These are phyloP conservation scores for Xanthorhoe designata DNA, from an alignment of 2,888 invertebrate genomes.

Conservation along the genomic window DNA sequence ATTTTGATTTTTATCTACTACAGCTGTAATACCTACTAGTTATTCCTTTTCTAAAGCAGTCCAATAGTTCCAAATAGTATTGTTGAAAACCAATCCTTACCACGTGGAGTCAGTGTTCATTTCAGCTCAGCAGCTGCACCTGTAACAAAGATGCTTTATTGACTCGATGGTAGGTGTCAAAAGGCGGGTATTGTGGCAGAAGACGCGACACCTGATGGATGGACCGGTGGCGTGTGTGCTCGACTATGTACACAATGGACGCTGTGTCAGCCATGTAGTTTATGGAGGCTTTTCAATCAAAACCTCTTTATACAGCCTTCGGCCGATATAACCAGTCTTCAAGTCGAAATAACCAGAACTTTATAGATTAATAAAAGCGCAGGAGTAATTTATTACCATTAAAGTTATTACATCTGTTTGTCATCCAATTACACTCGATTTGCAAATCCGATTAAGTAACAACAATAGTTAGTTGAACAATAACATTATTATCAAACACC, in stretches of 20 bases:
- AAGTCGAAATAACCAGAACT: neutral
- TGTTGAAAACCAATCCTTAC: constrained; percentile 6
- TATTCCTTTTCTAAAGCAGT: constrained; percentile 9
- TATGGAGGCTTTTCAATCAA: constrained; percentile 4
- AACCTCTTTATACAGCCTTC: neutral
- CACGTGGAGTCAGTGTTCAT: constrained; percentile 3
- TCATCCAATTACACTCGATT: too few relatives aligned
- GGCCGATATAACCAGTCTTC: neutral
- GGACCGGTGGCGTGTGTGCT: constrained; percentile 22
- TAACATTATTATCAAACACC: too few relatives aligned
- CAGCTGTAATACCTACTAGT: too few relatives aligned
- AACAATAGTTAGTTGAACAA: too few relatives aligned
- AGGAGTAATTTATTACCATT: neutral
- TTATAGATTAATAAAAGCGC: neutral
- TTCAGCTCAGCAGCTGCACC: constrained; percentile 22
- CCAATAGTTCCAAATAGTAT: constrained; percentile 21
- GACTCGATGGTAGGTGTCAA: constrained; percentile 31
- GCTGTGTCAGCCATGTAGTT: constrained; percentile 1
- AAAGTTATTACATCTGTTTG: neutral
- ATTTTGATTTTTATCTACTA: too few relatives aligned
- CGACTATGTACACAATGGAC: constrained; percentile 24
- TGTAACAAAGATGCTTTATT: constrained; percentile 35
- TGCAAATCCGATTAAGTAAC: too few relatives aligned
- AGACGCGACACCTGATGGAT: constrained; percentile 36
- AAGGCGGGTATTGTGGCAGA: constrained; percentile 27